Percentiles rank a stretch among this genome's conserved stretches.
Conservation (phyloP, 2,797 vertebrate genomes). For the Protonibea diacanthus region DNA sequence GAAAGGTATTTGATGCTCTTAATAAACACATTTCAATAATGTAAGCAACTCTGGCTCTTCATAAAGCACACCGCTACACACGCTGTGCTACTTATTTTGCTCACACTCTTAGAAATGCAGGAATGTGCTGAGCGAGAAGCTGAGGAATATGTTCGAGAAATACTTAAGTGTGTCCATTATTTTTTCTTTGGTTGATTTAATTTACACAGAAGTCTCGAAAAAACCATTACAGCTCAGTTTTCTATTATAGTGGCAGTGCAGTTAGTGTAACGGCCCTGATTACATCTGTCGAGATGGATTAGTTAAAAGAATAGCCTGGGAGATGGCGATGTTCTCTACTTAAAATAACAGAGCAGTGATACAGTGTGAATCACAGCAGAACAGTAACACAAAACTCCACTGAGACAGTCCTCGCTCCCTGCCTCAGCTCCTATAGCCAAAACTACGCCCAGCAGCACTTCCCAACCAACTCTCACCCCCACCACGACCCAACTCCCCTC, state of each 20-base stretch:
- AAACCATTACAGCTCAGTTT: constrained; percentile 59
- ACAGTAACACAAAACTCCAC: constrained; percentile 65
- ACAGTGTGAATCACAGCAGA: constrained; percentile 66
- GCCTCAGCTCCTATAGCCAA: constrained; percentile 50
- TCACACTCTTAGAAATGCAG: constrained; percentile 31
- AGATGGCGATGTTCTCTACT: constrained; percentile 57
- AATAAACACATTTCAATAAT: constrained; percentile 66
- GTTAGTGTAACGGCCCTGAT: constrained; percentile 64
- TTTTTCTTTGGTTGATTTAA: constrained; percentile 52
- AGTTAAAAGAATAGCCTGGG: constrained; percentile 53
- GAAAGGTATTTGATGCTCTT: constrained; percentile 55
- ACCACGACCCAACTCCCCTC: constrained; percentile 35
- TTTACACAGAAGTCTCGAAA: constrained; percentile 47
- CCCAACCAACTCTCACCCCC: constrained; percentile 37
- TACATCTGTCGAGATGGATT: constrained; percentile 69
- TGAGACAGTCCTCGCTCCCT: constrained; percentile 51
- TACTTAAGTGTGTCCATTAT: constrained; percentile 27
- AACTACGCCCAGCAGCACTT: constrained; percentile 52
- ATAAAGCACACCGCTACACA: constrained; percentile 20
- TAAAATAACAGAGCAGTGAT: constrained; percentile 68
- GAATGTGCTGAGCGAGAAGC: constrained; percentile 48
- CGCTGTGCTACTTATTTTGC: not conserved
- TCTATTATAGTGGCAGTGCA: constrained; percentile 60
- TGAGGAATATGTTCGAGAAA: constrained; percentile 28
- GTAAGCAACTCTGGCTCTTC: constrained; percentile 48